Evolutionary conservation across 2,797 vertebrate species (phyloP), one percentile per base, ranked within the genome.

Genomic region (Alexandromys oeconomus): DNA sequence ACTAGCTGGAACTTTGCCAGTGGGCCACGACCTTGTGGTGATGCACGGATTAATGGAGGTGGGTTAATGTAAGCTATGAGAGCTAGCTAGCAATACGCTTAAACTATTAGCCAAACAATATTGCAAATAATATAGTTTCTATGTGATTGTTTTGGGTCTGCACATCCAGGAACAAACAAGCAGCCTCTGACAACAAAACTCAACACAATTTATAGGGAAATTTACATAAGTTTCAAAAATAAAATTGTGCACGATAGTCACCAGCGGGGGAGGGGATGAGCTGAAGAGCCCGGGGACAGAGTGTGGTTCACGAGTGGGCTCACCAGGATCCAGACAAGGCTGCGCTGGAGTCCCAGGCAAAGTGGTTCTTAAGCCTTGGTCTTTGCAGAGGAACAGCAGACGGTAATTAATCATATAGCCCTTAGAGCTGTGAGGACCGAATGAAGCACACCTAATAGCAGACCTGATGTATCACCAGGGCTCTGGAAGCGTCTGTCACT

Each of bases 361-460:
- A 23, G 15, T 7, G 46, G 37, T 34, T 76, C 48, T 57, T 31
- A 37, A 65, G 27, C 34, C 34, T 43, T 61, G 15, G 17, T 23
- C 43, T 76, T 85, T 76, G 92, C 81, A 11, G 34, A 51, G 74
- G 8, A 51, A n/a, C 19, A 19, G 23, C 57, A 76, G 92, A 92
- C 27, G 15, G 15, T 0, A 46, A 80, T 73, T 43, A 57, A 65
- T 65, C 71, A 71, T 34, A 76, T 37, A 48, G n/a, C 13, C 74
- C 11, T 73, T 27, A 48, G 21, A 63, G 54, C 31, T 19, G 34
- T 61, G 74, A 84, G 51, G 37, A 78, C 95, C 88, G 89, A 92
- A 91, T 82, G 89, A 89, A 88, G 73, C 82, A 71, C 1, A 5
- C 46, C 84, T 96, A 80, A 67, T 31, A 61, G 82, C 92, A 46